Evolutionary conservation across 2,888 invertebrate genomes (phyloP).

Genomic region (Drosophila testacea): DNA sequence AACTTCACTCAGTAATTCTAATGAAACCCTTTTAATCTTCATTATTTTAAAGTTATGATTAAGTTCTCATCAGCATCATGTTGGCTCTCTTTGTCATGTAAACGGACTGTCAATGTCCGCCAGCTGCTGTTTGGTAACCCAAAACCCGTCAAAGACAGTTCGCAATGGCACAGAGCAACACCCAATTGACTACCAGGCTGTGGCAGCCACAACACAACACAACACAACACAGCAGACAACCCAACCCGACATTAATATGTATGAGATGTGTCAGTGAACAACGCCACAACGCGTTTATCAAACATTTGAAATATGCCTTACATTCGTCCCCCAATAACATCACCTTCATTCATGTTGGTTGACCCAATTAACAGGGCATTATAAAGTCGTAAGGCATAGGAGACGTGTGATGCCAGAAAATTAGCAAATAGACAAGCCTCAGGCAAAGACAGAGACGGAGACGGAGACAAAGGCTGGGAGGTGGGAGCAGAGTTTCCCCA

Average conservation of each 20-base stretch:
- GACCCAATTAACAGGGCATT: slow-evolving; percentile 75
- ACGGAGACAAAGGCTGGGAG: slow-evolving; percentile 17
- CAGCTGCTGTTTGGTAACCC: slow-evolving; percentile 26
- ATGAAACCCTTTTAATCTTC: not conserved
- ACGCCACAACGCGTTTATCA: slow-evolving; percentile 77
- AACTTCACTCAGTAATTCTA: not conserved
- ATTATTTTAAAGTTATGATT: not conserved
- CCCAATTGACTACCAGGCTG: slow-evolving; percentile 35
- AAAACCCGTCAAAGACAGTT: slow-evolving; percentile 31
- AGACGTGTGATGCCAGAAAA: slow-evolving; percentile 50
- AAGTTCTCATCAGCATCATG: slow-evolving; percentile 11
- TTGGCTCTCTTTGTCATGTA: slow-evolving; percentile 1
- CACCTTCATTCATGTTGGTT: slow-evolving; percentile 39
- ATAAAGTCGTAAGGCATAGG: slow-evolving; percentile 69
- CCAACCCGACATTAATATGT: slow-evolving; percentile 66
- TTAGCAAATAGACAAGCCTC: slow-evolving; percentile 67
- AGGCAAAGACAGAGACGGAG: not conserved
- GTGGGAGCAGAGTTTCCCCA: not conserved
- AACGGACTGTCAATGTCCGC: slow-evolving; percentile 28
- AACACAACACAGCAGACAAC: not conserved
- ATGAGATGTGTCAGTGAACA: slow-evolving; percentile 72
- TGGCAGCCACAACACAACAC: not conserved
- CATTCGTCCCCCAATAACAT: slow-evolving; percentile 15
- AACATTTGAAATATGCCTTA: slow-evolving; percentile 57
- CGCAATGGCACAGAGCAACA: slow-evolving; percentile 43